A percentile compares a stretch with the other conserved stretches of the same genome.
phyloP scores from a whole-genome alignment of 2,797 vertebrate species.

The Ammospiza maritima region DNA sequence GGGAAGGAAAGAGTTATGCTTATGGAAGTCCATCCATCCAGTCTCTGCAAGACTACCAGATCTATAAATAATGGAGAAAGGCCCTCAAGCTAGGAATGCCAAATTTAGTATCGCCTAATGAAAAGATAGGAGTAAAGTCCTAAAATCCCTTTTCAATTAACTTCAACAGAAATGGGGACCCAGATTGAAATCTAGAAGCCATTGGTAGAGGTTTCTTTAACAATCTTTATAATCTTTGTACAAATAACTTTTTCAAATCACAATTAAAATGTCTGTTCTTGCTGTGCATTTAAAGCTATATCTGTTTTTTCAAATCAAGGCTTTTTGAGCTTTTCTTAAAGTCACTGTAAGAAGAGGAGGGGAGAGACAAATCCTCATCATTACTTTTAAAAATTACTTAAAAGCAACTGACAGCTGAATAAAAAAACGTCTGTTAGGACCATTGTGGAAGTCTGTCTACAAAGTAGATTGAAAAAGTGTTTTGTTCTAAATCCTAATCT shows the following conservation, averaged over 20 bases:
- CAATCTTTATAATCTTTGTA: not conserved
- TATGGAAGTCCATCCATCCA: conserved; percentile 46
- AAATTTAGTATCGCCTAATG: conserved; percentile 64
- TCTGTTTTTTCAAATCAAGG: conserved; percentile 38
- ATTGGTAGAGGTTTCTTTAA: not conserved
- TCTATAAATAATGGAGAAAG: conserved; percentile 60
- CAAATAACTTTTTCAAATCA: conserved; percentile 19
- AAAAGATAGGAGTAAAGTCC: conserved; percentile 45
- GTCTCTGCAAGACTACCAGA: conserved; percentile 45
- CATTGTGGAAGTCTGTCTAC: conserved; percentile 6
- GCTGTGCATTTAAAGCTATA: conserved; percentile 2
- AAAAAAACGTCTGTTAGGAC: conserved; percentile 32
- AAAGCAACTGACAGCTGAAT: conserved; percentile 1
- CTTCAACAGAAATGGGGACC: conserved; percentile 30
- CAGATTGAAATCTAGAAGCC: conserved; percentile 36
- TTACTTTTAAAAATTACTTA: conserved; percentile 47
- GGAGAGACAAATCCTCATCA: conserved; percentile 39
- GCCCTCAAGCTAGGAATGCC: conserved; percentile 55
- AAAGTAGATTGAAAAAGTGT: conserved; percentile 68
- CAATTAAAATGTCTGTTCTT: not conserved
- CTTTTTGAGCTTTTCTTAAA: conserved; percentile 42
- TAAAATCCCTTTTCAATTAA: conserved; percentile 64
- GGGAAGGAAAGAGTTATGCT: conserved; percentile 51
- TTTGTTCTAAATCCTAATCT: conserved; percentile 71
- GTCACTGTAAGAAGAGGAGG: not conserved